Evolutionary conservation across 2,888 invertebrate species (phyloP), one percentile per base, ranked within the genome.

Genomic region (Plutella xylostella): DNA sequence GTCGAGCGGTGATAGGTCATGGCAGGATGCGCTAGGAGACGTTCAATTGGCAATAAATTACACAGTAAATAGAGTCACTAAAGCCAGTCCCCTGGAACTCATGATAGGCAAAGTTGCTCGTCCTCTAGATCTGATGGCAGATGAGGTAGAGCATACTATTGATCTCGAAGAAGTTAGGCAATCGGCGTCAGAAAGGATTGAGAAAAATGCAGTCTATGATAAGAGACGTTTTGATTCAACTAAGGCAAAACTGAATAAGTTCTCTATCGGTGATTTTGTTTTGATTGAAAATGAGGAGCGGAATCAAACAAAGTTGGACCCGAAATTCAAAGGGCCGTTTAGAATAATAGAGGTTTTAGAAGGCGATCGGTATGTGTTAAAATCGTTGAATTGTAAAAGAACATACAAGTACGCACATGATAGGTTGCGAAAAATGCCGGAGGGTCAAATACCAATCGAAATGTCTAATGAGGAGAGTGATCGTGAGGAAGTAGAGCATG

Each of bases 251-350:
- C 1, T 53, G 0, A 12, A 31, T 1, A 45, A 31, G 0, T 55
- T 53, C 43, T 11, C 20, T 0, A 46, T 54, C 0, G 54, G 52
- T 19, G 55, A 55, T 21, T 54, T 48, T 28, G 56, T 56, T 3
- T 37, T 55, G n/a, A 30, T 51, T 14, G 38, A 48, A 46, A 53
- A 49, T 35, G 46, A 51, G 7, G 54, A 51, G 37, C 44, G 54
- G 1, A 53, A 57, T 33, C 50, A 54, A 42, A 48, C 50, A 1
- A 56, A 56, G 22, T 39, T 58, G 3, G 55, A 55, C 18, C 48
- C 55, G 0, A 58, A 54, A 31, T 56, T 31, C 38, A 53, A 46
- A 33, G 57, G 54, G 0, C 52, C 55, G 0, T 55, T 51, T 40
- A 31, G 48, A 41, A 35, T 56, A 0, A 34, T 48, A 7, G 51